phyloP scores from a whole-genome alignment of 2,113 vertebrate species.

The Hymenochirus boettgeri region DNA sequence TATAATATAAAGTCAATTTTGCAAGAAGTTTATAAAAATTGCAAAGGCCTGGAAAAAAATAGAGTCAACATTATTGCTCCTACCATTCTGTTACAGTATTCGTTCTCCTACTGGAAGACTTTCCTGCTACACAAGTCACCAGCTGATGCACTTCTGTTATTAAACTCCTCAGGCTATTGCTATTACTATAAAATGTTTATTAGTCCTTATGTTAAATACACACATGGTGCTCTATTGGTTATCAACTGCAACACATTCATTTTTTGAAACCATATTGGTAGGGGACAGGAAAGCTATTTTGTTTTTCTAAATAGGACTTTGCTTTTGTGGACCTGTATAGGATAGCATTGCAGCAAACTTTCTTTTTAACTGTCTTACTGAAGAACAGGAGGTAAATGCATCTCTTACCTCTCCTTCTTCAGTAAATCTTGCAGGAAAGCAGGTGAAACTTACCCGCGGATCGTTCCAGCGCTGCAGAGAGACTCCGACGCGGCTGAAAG shows the following conservation, averaged over 20 bases:
- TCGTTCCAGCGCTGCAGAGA: too few relatives aligned
- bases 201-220: constrained; percentile 31
- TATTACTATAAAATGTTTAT: constrained; percentile 40
- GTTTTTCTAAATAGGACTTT: too few relatives aligned
- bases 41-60: constrained; percentile 35
- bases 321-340: too few relatives aligned
- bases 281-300: not conserved
- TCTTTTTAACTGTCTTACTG: too few relatives aligned
- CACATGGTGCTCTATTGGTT: constrained; percentile 12
- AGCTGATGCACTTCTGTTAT: constrained; percentile 25
- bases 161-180: constrained; percentile 27
- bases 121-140: constrained; percentile 27
- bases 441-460: too few relatives aligned
- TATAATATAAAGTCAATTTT: constrained; percentile 44
- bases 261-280: constrained; percentile 9
- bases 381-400: too few relatives aligned
- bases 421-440: too few relatives aligned
- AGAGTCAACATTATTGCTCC: constrained; percentile 40
- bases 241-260: constrained; percentile 11
- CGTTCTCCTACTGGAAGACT: constrained; percentile 23
- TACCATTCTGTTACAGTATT: constrained; percentile 27
- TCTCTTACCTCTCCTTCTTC: too few relatives aligned
- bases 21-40: constrained; percentile 44
- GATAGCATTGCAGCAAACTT: too few relatives aligned
- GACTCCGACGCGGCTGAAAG: too few relatives aligned